These are phyloP conservation scores for Tympanoctomys barrerae DNA, from an alignment of 2,797 vertebrate species.

Conservation along the genomic window DNA sequence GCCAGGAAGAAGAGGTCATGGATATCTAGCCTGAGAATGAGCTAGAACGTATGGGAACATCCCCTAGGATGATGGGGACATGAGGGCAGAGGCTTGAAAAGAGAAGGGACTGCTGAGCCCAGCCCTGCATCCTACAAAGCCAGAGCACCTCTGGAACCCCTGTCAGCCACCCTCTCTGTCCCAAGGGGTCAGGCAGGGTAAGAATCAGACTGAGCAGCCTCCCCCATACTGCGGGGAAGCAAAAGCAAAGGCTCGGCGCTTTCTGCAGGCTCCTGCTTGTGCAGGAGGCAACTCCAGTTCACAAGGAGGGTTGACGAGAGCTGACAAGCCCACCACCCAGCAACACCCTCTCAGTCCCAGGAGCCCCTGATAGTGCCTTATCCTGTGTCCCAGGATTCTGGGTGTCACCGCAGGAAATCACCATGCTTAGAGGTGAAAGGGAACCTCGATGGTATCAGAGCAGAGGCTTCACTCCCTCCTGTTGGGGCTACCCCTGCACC, in stretches of 20 bases:
- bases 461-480: neutral
- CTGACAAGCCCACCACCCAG: neutral
- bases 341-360: neutral
- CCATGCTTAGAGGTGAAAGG: fast-evolving
- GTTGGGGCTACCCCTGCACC: neutral
- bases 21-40: neutral
- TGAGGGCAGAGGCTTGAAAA: neutral
- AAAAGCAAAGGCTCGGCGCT: neutral
- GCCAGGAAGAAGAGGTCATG: neutral
- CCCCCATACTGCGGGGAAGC: neutral
- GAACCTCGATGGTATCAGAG: neutral
- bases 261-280: neutral
- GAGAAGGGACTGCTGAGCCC: neutral
- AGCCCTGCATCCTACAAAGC: neutral
- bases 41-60: neutral
- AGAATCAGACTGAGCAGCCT: neutral
- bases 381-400: neutral
- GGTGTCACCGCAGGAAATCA: neutral
- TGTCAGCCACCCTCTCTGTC: neutral
- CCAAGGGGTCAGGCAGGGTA: neutral
- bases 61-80: neutral
- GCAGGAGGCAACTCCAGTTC: neutral
- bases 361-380: neutral
- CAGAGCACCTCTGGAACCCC: neutral
- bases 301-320: neutral